phyloP scores from a whole-genome alignment of 2,113 vertebrate species.

The Rhadina sibilatrix region DNA sequence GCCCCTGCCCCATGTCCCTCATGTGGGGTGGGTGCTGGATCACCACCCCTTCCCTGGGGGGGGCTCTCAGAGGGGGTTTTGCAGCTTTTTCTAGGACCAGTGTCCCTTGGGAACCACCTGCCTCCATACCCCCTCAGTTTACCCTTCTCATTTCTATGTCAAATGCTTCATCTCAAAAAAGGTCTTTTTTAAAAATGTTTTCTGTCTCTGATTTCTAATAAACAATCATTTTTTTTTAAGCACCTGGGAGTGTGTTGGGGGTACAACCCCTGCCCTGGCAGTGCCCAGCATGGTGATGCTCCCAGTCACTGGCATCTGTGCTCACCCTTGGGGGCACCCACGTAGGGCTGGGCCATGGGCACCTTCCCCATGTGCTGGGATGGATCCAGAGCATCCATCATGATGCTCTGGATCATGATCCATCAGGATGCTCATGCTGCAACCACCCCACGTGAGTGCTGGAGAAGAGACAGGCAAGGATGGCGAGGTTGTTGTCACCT shows the following conservation, averaged over 20 bases:
- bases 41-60: not conserved
- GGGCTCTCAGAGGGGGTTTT: not conserved
- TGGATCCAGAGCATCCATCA: not conserved
- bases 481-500: not conserved
- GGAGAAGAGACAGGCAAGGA: not conserved
- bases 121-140: fast-evolving
- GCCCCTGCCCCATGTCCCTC: not conserved
- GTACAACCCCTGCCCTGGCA: not conserved
- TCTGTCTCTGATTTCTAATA: slow-evolving; percentile 16
- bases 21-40: slow-evolving; percentile 14
- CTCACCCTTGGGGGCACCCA: not conserved
- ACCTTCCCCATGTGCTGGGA: not conserved
- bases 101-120: not conserved
- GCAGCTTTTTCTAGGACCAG: not conserved
- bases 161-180: slow-evolving; percentile 3
- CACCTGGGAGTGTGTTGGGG: fast-evolving
- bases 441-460: no score
- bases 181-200: not conserved
- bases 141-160: not conserved
- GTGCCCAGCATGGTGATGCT: fast-evolving
- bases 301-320: not conserved
- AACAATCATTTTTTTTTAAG: not conserved
- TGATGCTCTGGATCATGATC: no score
- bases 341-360: not conserved
- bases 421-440: not conserved